Percentiles rank a stretch among this genome's conserved stretches.
phyloP scores from a whole-genome alignment of 1,140 invertebrate genomes.

The Idris sp. region DNA sequence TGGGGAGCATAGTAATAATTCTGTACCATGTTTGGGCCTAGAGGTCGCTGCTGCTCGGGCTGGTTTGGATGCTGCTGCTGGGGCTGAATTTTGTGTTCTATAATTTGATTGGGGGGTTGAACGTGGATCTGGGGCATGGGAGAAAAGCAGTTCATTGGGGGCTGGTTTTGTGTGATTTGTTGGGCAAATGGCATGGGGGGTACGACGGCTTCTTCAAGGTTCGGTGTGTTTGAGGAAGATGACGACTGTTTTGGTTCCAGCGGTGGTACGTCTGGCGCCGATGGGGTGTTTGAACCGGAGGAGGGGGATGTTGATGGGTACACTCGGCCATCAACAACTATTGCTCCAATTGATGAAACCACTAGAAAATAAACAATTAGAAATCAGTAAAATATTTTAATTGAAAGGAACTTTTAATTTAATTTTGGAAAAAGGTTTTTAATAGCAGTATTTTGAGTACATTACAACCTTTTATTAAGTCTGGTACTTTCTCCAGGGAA shows the following conservation, averaged over 20 bases:
- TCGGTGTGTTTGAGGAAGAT: constrained; percentile 60
- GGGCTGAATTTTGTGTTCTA: constrained; percentile 58
- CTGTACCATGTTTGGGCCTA: constrained; percentile 44
- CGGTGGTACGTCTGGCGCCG: constrained; percentile 65
- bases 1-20: constrained; percentile 67
- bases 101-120: constrained; percentile 58
- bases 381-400: no score
- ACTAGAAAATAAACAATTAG: constrained; percentile 80
- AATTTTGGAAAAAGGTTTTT: no score
- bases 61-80: constrained; percentile 56
- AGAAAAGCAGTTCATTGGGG: constrained; percentile 62
- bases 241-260: constrained; percentile 73
- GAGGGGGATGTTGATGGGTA: constrained; percentile 78
- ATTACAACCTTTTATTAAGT: constrained; percentile 88
- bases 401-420: no score
- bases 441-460: no score
- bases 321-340: constrained; percentile 87
- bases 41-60: constrained; percentile 64
- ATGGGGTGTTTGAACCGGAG: constrained; percentile 69
- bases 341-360: constrained; percentile 84
- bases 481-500: constrained; percentile 86
- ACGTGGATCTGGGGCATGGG: constrained; percentile 65
- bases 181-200: constrained; percentile 44
- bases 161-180: constrained; percentile 56
- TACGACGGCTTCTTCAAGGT: constrained; percentile 64